These are phyloP conservation scores for Xenotilapia longispinis DNA, from an alignment of 2,113 vertebrate genomes.

Conservation along the genomic window DNA sequence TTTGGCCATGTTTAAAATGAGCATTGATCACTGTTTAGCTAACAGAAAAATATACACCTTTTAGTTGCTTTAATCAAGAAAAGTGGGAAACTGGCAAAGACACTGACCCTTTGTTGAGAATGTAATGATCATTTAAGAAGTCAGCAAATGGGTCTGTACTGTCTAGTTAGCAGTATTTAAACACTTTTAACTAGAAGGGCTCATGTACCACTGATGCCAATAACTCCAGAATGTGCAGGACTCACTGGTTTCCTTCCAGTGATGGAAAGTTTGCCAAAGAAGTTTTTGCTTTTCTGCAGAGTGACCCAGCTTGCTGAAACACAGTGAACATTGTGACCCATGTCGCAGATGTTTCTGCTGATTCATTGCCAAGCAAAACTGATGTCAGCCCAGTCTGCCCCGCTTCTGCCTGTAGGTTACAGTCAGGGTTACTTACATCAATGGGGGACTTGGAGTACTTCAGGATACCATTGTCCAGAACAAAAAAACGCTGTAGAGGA, in stretches of 20 bases:
- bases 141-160: rapidly evolving
- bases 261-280: background rate
- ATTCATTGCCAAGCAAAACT: slow-evolving; percentile 25
- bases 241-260: background rate
- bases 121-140: background rate
- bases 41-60: background rate
- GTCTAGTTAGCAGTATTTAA: background rate
- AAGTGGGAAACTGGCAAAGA: background rate
- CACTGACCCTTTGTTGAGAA: background rate
- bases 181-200: background rate
- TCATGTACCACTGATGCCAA: background rate
- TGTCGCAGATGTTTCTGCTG: slow-evolving; percentile 47
- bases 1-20: background rate
- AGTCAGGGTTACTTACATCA: slow-evolving; percentile 86
- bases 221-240: background rate
- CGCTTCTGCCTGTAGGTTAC: slow-evolving; percentile 10
- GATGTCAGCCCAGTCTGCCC: slow-evolving; percentile 11
- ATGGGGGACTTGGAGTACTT: slow-evolving; percentile 98
- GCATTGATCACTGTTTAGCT: background rate
- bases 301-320: background rate
- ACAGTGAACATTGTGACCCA: background rate
- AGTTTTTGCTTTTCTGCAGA: background rate
- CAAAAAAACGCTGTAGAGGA: slow-evolving; percentile 89
- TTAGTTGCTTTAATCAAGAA: background rate
- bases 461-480: slow-evolving; percentile 96